Evolutionary conservation across 2,113 vertebrate species (phyloP).

Genomic region (Pollachius pollachius): DNA sequence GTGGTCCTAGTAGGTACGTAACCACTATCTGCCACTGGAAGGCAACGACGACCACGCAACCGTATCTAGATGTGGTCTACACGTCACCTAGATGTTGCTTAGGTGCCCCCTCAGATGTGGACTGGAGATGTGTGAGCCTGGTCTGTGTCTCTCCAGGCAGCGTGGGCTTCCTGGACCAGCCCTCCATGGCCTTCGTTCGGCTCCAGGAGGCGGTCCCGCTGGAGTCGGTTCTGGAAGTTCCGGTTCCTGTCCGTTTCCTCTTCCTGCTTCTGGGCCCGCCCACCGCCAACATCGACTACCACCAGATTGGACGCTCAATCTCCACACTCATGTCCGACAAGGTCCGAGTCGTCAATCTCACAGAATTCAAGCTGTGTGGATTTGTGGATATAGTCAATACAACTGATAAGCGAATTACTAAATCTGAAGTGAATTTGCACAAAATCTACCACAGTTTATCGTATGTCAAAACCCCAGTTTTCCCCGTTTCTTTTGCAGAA

Average conservation of each 20-base stretch:
- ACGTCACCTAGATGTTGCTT: background rate
- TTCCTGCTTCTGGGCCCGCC: conserved; percentile 88
- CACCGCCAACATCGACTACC: conserved; percentile 86
- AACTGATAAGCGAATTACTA: too few species aligned
- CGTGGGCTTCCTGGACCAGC: conserved; percentile 87
- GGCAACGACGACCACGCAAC: background rate
- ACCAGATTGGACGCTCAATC: conserved; percentile 91
- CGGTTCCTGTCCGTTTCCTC: conserved; percentile 87
- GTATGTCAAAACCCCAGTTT: too few species aligned
- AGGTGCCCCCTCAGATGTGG: too few species aligned
- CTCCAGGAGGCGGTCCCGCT: conserved; percentile 86
- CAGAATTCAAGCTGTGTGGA: too few species aligned
- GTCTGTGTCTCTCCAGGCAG: conserved; percentile 72
- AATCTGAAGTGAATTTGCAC: too few species aligned
- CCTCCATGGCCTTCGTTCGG: conserved; percentile 90
- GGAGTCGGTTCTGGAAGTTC: conserved; percentile 89
- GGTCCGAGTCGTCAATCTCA: conserved; percentile 59
- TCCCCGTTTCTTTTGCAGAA: conserved; percentile 61
- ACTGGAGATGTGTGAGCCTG: background rate
- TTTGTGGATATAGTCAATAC: too few species aligned
- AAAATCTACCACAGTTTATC: too few species aligned
- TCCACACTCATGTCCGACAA: conserved; percentile 94
- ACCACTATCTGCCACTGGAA: too few species aligned
- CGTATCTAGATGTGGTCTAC: too few species aligned
- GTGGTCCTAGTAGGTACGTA: conserved; percentile 88